A percentile compares a stretch with the other conserved stretches of the same genome.
Conservation (phyloP, 2,797 vertebrate genomes). For the Melopsittacus undulatus region DNA sequence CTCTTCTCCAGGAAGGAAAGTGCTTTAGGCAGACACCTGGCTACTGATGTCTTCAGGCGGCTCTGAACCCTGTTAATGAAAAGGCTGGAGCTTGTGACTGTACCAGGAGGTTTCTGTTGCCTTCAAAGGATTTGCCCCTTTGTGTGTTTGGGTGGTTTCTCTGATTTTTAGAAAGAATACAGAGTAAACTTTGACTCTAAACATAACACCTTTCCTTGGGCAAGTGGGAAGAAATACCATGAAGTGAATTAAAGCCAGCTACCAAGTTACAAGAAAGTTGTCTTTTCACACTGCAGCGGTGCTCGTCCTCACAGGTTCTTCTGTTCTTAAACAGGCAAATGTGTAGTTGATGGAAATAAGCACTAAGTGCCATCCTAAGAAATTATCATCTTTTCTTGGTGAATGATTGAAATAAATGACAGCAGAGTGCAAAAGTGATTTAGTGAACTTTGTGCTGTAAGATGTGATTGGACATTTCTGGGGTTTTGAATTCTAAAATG, state of each 20-base stretch:
- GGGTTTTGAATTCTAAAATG: not conserved
- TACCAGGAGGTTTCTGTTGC: rapidly evolving
- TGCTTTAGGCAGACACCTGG: not conserved
- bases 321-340: not conserved
- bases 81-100: not conserved
- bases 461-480: not conserved
- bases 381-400: not conserved
- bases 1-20: not conserved
- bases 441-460: not conserved
- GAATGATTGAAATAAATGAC: not conserved
- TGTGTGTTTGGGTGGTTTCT: not conserved
- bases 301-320: not conserved
- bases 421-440: not conserved
- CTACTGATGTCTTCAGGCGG: not conserved
- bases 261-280: not conserved
- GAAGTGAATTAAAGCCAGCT: not conserved
- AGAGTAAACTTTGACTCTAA: not conserved
- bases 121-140: not conserved
- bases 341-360: not conserved
- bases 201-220: not conserved
- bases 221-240: rapidly evolving
- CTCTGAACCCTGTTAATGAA: not conserved
- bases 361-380: not conserved
- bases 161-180: not conserved
- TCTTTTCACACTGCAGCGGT: not conserved